Conservation (phyloP, 2,113 vertebrate species). For the Riparia riparia region DNA sequence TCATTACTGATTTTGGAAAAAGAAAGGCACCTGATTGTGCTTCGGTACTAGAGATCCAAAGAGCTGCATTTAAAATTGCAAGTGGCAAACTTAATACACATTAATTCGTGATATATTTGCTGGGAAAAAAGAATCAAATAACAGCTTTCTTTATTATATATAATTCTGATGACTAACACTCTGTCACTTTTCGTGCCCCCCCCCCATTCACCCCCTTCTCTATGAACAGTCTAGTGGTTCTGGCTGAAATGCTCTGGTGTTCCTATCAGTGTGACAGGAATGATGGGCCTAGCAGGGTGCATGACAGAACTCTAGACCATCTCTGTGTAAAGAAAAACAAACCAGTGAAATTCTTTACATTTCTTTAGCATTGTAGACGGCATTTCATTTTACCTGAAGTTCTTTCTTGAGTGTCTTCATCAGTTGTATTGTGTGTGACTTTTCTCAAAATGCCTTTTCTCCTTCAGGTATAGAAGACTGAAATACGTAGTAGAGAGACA, state of each 20-base stretch:
- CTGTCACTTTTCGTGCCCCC: neutral
- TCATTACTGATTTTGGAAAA: neutral
- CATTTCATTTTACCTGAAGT: neutral
- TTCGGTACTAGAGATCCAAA: neutral
- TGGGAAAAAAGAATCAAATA: accelerated
- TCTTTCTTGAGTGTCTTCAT: neutral
- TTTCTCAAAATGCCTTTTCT: neutral
- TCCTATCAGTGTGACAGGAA: neutral
- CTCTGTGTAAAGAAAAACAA: neutral
- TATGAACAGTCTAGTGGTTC: neutral
- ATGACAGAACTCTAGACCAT: neutral
- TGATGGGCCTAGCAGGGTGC: neutral
- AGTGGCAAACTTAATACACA: neutral
- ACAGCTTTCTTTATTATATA: neutral
- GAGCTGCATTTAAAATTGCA: neutral
- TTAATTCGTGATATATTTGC: neutral
- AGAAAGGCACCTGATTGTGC: neutral
- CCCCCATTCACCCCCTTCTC: neutral
- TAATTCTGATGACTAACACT: neutral
- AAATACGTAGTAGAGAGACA: neutral
- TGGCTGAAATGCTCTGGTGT: accelerated
- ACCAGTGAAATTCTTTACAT: neutral
- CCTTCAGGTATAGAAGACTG: accelerated
- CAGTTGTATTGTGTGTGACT: neutral
- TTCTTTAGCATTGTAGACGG: neutral